These are phyloP conservation scores for Thinocorus orbignyianus DNA, from an alignment of 2,113 vertebrate genomes.

Conservation along the genomic window DNA sequence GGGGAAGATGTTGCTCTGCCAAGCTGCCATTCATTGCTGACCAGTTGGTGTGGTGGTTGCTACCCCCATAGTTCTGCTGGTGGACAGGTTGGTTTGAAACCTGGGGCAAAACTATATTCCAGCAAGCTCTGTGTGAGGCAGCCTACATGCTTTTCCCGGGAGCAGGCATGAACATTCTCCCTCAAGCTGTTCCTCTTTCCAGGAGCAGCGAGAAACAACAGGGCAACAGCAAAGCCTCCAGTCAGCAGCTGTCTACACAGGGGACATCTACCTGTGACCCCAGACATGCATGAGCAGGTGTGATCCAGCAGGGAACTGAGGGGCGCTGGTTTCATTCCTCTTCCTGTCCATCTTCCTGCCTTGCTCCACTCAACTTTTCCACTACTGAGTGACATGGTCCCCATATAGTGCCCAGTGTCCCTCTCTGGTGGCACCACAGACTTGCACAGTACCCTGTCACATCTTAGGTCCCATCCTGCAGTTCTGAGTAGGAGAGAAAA, in stretches of 20 bases:
- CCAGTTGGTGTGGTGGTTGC: not conserved
- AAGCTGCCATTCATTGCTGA: not conserved
- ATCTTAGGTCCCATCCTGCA: not conserved
- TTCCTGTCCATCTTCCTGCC: not conserved
- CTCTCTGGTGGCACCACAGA: not conserved
- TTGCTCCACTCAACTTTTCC: not conserved
- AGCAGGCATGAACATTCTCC: rapidly evolving
- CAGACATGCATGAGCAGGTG: not conserved
- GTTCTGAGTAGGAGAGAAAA: not conserved
- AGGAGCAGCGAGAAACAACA: not conserved
- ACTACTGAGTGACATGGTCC: not conserved
- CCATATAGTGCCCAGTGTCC: rapidly evolving
- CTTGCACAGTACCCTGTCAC: not conserved
- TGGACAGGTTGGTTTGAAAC: not conserved
- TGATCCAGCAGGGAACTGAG: not conserved
- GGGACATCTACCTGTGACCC: not conserved
- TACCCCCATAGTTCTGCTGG: not conserved
- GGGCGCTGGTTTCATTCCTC: not conserved
- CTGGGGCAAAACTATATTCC: not conserved
- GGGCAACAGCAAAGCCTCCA: not conserved
- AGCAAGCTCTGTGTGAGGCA: not conserved
- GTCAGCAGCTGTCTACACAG: not conserved
- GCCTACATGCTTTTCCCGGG: not conserved
- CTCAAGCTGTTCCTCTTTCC: not conserved
- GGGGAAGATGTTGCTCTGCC: not conserved